Percentiles rank a stretch among this genome's conserved stretches.
These are phyloP conservation scores for Gallirallus australis DNA, from an alignment of 2,797 vertebrate species.

Conservation along the genomic window DNA sequence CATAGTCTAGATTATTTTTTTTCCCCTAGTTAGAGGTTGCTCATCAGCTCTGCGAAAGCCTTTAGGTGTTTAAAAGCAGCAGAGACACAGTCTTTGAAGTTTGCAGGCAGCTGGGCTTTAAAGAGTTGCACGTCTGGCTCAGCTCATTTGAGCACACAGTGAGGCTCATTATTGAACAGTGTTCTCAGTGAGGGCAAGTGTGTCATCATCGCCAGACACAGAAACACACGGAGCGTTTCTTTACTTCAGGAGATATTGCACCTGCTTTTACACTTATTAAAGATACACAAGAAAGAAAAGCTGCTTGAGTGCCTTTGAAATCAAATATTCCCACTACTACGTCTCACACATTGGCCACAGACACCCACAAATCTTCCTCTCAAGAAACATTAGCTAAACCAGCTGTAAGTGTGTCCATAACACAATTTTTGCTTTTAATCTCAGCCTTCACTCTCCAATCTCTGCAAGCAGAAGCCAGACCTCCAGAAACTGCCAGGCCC, in stretches of 20 bases:
- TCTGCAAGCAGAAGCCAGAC: neutral
- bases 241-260: neutral
- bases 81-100: neutral
- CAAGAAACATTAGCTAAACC: neutral
- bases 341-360: fast-evolving
- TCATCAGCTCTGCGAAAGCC: neutral
- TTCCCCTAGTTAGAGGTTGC: neutral
- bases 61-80: neutral
- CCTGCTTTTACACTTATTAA: neutral
- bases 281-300: neutral
- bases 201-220: constrained; percentile 39
- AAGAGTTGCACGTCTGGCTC: constrained; percentile 33
- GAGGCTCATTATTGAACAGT: constrained; percentile 48
- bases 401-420: neutral
- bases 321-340: neutral
- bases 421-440: neutral
- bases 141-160: neutral
- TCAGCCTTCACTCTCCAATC: neutral
- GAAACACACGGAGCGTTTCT: neutral
- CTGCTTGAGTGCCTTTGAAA: neutral
- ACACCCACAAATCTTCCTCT: neutral
- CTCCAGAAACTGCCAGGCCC: neutral
- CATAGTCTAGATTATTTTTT: neutral
- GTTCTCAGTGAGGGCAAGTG: constrained; percentile 57
- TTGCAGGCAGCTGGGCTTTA: neutral